phyloP scores from a whole-genome alignment of 2,888 invertebrate genomes.

The Halictus ligatus region DNA sequence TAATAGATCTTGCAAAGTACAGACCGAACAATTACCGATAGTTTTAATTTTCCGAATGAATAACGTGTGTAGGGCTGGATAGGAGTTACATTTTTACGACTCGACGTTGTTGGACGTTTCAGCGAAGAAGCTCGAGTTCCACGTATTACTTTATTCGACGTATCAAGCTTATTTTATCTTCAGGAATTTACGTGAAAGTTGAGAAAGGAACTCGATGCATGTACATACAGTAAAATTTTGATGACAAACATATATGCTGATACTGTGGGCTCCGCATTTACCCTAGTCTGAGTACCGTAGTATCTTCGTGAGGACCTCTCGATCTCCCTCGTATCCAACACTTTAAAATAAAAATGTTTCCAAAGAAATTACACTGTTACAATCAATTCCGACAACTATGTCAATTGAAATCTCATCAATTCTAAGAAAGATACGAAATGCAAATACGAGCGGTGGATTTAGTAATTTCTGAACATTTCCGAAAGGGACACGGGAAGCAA shows the following conservation, averaged over 20 bases:
- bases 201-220: background rate
- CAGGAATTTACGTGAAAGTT: constrained; percentile 13
- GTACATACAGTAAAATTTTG: background rate
- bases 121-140: background rate
- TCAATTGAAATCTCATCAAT: background rate
- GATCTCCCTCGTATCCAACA: background rate
- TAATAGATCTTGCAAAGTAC: background rate
- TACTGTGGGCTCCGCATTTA: background rate
- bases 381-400: background rate
- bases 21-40: background rate
- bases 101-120: background rate
- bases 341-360: background rate
- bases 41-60: background rate
- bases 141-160: constrained; percentile 3
- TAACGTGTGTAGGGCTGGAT: background rate
- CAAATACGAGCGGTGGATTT: background rate
- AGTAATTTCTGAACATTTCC: background rate
- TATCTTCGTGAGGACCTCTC: background rate
- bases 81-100: background rate
- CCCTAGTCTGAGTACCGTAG: background rate
- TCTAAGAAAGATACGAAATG: background rate
- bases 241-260: background rate
- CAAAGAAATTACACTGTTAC: background rate
- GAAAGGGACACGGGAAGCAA: background rate
- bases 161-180: background rate